These are phyloP conservation scores for Hybognathus amarus DNA, from an alignment of 2,797 vertebrate genomes.

Conservation along the genomic window DNA sequence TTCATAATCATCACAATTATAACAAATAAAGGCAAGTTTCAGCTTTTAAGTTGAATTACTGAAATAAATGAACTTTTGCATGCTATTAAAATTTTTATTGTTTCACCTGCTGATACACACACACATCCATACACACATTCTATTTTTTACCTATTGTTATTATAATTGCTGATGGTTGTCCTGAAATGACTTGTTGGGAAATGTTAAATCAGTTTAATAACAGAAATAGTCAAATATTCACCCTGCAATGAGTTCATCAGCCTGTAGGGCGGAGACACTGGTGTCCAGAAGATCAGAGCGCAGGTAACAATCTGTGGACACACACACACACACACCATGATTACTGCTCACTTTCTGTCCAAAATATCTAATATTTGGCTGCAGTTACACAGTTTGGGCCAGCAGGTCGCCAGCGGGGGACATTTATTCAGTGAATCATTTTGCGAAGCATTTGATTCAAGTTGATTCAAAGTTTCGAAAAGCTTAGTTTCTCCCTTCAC, in stretches of 20 bases:
- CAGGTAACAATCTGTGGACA: conserved; percentile 72
- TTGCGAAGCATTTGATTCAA: neutral
- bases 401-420: neutral
- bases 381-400: neutral
- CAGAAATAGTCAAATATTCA: conserved; percentile 55
- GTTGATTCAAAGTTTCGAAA: neutral
- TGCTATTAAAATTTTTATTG: too few species aligned
- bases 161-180: too few species aligned
- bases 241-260: conserved; percentile 77
- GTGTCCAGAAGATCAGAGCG: conserved; percentile 69
- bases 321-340: neutral
- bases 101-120: too few species aligned
- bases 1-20: too few species aligned
- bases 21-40: too few species aligned
- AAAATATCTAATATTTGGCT: too few species aligned
- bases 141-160: too few species aligned
- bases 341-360: neutral
- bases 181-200: too few species aligned
- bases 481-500: neutral
- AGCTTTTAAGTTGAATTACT: too few species aligned
- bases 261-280: conserved; percentile 72
- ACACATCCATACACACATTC: too few species aligned
- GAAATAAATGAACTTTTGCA: too few species aligned
- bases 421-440: neutral
- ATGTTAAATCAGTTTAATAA: neutral